A percentile compares a stretch with the other conserved stretches of the same genome.
Evolutionary conservation across 1,140 invertebrate genomes (phyloP).

Genomic region (Intoshia linei): DNA sequence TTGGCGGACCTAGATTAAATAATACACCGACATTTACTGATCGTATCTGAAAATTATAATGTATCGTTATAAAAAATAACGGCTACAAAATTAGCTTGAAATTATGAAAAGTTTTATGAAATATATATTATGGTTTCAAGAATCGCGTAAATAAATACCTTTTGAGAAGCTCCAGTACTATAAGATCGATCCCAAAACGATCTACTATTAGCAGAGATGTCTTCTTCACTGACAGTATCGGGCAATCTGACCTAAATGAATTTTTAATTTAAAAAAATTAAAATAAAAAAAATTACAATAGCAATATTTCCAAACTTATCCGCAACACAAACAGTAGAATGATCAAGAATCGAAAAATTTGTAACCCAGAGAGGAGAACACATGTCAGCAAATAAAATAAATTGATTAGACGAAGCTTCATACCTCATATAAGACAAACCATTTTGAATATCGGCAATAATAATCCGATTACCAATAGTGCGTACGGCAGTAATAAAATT

Average conservation of each 20-base stretch:
- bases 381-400: slow-evolving; percentile 90
- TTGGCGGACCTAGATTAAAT: too few species aligned
- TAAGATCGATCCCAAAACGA: slow-evolving; percentile 84
- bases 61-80: too few species aligned
- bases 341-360: slow-evolving; percentile 59
- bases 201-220: slow-evolving; percentile 90
- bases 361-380: slow-evolving; percentile 82
- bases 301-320: slow-evolving; percentile 96
- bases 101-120: too few species aligned
- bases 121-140: too few species aligned
- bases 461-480: slow-evolving; percentile 59
- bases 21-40: too few species aligned
- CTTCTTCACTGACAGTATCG: slow-evolving; percentile 60
- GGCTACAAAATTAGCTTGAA: too few species aligned
- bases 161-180: slow-evolving; percentile 78
- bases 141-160: slow-evolving; percentile 29
- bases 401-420: slow-evolving; percentile 67
- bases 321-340: slow-evolving; percentile 65
- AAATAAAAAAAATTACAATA: slow-evolving; percentile 30
- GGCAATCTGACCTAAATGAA: slow-evolving; percentile 37
- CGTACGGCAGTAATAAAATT: slow-evolving; percentile 68
- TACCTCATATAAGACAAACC: slow-evolving; percentile 80
- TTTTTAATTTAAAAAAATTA: slow-evolving; percentile 3
- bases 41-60: too few species aligned
- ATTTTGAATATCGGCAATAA: slow-evolving; percentile 77